Evolutionary conservation across 1,140 invertebrate species (phyloP).

Genomic region (Venturia canescens): DNA sequence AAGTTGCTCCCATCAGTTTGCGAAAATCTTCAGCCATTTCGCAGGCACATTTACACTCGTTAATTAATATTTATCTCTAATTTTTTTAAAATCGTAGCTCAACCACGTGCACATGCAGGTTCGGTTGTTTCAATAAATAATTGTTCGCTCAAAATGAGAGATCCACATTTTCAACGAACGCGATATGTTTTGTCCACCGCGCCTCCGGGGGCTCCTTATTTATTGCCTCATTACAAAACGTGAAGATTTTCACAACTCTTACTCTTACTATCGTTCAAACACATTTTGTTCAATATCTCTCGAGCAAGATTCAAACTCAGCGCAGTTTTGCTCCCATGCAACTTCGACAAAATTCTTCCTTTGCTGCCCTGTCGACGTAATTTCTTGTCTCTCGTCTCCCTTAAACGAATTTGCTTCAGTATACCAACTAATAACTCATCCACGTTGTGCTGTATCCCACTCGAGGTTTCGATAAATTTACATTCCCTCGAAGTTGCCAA

Average conservation of each 20-base stretch:
- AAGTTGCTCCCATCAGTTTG: no score
- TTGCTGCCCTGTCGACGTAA: constrained; percentile 75
- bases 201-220: not conserved
- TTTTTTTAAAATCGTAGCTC: no score
- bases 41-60: no score
- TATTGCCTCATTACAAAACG: constrained; percentile 81
- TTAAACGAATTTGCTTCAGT: constrained; percentile 88
- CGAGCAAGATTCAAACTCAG: constrained; percentile 85
- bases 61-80: no score
- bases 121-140: no score
- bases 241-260: constrained; percentile 95
- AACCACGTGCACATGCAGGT: no score
- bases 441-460: constrained; percentile 93
- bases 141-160: no score
- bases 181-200: not conserved
- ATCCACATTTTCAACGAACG: not conserved
- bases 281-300: constrained; percentile 90
- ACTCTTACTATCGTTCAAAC: constrained; percentile 91
- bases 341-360: constrained; percentile 78
- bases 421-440: constrained; percentile 93
- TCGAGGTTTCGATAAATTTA: constrained; percentile 95
- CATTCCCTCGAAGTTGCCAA: constrained; percentile 90
- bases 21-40: no score
- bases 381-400: constrained; percentile 84
- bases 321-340: constrained; percentile 83